Percentiles rank a stretch among this genome's conserved stretches.
Conservation (phyloP, 2,888 invertebrate species). For the Synanthedon myopaeformis region DNA sequence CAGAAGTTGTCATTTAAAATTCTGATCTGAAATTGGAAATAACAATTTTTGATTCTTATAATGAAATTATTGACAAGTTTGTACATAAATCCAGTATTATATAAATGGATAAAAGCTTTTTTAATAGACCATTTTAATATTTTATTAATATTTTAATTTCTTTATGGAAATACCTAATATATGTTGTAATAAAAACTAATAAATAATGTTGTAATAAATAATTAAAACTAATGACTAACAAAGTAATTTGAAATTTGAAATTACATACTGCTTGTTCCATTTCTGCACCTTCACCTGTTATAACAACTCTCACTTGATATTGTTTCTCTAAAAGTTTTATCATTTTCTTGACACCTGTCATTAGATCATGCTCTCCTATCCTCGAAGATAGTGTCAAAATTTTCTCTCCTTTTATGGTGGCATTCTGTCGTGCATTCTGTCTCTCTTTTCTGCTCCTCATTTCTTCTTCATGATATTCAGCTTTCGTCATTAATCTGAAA, state of each 20-base stretch:
- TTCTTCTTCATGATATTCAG: slow-evolving; percentile 75
- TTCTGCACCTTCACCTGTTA: slow-evolving; percentile 55
- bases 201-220: too few species aligned
- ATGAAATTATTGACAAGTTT: too few species aligned
- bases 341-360: slow-evolving; percentile 74
- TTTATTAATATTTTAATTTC: neutral
- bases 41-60: too few species aligned
- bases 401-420: slow-evolving; percentile 72
- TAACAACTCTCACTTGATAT: slow-evolving; percentile 73
- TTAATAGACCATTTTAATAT: neutral
- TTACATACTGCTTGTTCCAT: slow-evolving; percentile 21
- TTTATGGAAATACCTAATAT: neutral
- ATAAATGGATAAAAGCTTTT: too few species aligned
- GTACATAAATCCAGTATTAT: too few species aligned
- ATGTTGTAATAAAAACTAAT: too few species aligned
- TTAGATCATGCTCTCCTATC: slow-evolving; percentile 76
- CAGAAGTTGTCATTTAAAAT: too few species aligned
- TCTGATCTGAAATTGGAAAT: too few species aligned
- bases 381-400: slow-evolving; percentile 71
- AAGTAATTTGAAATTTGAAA: neutral
- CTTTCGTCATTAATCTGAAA: slow-evolving; percentile 71
- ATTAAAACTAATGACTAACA: too few species aligned
- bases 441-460: slow-evolving; percentile 62
- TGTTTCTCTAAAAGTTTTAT: slow-evolving; percentile 75
- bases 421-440: slow-evolving; percentile 45